These are phyloP conservation scores for Cochlearius cochlearius DNA, from an alignment of 2,113 vertebrate genomes.

Conservation along the genomic window DNA sequence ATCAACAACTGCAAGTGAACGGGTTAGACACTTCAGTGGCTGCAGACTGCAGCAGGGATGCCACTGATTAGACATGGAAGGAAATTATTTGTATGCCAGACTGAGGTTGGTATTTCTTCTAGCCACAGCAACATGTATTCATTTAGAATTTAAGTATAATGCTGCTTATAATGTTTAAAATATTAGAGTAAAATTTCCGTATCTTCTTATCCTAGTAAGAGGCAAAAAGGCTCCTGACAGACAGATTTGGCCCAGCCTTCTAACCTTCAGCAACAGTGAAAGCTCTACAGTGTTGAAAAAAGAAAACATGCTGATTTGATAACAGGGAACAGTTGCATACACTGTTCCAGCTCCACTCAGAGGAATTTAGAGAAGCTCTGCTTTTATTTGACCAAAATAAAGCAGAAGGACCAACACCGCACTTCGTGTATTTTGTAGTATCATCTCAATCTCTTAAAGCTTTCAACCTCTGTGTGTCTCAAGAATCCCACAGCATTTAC, in stretches of 20 bases:
- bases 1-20: not conserved
- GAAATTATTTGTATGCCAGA: not conserved
- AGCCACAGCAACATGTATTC: not conserved
- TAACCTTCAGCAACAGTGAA: not conserved
- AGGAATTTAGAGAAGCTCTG: not conserved
- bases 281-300: not conserved
- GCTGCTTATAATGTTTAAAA: not conserved
- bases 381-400: not conserved
- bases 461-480: not conserved
- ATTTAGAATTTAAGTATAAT: not conserved
- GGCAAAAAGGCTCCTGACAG: not conserved
- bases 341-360: not conserved
- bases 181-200: not conserved
- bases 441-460: not conserved
- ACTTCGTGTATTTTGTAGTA: not conserved
- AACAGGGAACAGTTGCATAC: not conserved
- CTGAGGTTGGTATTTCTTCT: not conserved
- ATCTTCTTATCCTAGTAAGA: not conserved
- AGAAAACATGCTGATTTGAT: not conserved
- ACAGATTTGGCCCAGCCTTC: not conserved
- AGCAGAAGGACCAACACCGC: not conserved
- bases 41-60: not conserved
- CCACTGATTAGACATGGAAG: not conserved
- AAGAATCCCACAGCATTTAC: not conserved
- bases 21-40: not conserved